Evolutionary conservation across 1,140 invertebrate species (phyloP).

Genomic region (Hylyphantes graminicola): DNA sequence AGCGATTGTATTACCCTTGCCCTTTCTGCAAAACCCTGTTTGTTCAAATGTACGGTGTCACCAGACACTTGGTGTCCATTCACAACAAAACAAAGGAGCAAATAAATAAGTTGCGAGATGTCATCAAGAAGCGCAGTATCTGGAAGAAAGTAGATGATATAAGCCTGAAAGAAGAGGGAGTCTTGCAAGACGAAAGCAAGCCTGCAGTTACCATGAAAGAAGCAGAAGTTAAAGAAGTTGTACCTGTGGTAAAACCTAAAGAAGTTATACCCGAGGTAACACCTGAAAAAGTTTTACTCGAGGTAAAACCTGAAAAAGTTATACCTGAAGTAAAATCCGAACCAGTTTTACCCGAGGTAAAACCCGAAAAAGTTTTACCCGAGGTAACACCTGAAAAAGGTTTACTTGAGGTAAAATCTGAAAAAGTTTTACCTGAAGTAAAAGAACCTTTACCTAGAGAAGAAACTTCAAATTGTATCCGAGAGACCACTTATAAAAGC

Average conservation of each 20-base stretch:
- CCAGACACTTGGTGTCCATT: slow-evolving; percentile 65
- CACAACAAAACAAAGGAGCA: slow-evolving; percentile 67
- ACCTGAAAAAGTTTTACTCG: background rate
- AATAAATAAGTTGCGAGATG: slow-evolving; percentile 64
- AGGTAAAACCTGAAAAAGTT: background rate
- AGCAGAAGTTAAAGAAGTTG: no score
- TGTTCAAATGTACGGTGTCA: slow-evolving; percentile 66
- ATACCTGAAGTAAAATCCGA: slow-evolving; percentile 1
- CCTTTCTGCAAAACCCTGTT: slow-evolving; percentile 66
- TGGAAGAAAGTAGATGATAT: slow-evolving; percentile 55
- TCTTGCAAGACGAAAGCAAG: background rate
- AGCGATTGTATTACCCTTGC: slow-evolving; percentile 66
- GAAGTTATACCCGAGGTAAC: background rate
- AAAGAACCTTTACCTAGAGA: background rate
- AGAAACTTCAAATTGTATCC: background rate
- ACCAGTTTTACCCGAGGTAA: background rate
- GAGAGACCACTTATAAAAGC: slow-evolving; percentile 27
- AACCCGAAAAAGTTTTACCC: background rate
- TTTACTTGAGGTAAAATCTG: background rate
- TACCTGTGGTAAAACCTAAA: no score
- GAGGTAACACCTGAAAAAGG: background rate
- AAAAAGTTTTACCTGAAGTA: background rate
- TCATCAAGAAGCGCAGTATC: slow-evolving; percentile 62
- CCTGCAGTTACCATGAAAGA: no score
- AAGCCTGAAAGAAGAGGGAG: background rate